phyloP scores from a whole-genome alignment of 2,888 invertebrate species.

The Pristionchus entomophagus region DNA sequence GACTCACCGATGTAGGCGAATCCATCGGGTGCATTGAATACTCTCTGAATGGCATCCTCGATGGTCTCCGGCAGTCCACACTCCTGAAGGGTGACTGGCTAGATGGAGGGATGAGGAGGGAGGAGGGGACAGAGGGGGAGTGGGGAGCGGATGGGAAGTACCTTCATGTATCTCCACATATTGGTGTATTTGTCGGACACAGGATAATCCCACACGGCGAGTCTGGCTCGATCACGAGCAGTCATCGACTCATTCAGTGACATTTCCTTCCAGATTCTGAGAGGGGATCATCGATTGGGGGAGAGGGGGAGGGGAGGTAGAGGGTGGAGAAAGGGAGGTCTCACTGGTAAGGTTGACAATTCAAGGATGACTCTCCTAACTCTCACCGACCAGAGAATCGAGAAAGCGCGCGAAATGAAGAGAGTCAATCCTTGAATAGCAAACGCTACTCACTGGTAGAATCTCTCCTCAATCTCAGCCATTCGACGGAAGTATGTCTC shows the following conservation, averaged over 20 bases:
- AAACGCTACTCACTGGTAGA: slow-evolving; percentile 92
- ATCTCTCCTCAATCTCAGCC: slow-evolving; percentile 93
- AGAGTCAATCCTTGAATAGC: too few relatives aligned
- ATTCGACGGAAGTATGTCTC: slow-evolving; percentile 95
- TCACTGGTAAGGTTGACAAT: too few relatives aligned
- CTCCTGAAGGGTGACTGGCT: slow-evolving; percentile 78
- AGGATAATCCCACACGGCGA: slow-evolving; percentile 99
- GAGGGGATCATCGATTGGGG: background rate
- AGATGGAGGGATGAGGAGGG: background rate
- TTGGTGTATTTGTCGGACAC: slow-evolving; percentile 98
- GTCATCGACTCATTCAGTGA: slow-evolving; percentile 92
- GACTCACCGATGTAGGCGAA: slow-evolving; percentile 88
- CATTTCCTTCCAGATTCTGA: slow-evolving; percentile 97
- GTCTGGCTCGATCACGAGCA: slow-evolving; percentile 90
- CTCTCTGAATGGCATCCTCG: slow-evolving; percentile 86
- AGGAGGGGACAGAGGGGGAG: background rate
- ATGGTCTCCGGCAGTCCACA: slow-evolving; percentile 87
- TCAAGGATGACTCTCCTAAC: too few relatives aligned
- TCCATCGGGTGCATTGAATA: slow-evolving; percentile 81
- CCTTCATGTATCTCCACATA: slow-evolving; percentile 86
- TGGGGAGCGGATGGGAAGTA: background rate
- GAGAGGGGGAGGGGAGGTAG: background rate
- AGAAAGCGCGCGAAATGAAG: too few relatives aligned
- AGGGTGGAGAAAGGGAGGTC: too few relatives aligned
- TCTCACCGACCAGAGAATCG: too few relatives aligned